These are phyloP conservation scores for Lanistes nyassanus DNA, from an alignment of 1,140 invertebrate genomes.

Conservation along the genomic window DNA sequence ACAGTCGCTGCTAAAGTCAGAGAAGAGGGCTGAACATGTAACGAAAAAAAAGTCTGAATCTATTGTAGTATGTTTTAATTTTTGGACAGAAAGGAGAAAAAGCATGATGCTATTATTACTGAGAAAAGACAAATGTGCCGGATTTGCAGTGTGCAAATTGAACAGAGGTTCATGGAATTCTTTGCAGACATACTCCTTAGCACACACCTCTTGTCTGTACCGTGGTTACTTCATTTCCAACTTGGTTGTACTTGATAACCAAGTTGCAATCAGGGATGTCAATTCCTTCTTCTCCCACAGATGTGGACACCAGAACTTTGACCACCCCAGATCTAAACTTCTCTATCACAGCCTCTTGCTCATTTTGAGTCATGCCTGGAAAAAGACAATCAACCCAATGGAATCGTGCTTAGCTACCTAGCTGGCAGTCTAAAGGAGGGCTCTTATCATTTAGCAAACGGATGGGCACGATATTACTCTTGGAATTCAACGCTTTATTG, in stretches of 20 bases:
- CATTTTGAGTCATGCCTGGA: constrained; percentile 40
- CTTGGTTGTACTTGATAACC: constrained; percentile 64
- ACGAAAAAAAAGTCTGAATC: too few relatives aligned
- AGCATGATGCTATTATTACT: too few relatives aligned
- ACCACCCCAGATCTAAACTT: constrained; percentile 37
- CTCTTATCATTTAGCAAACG: neutral
- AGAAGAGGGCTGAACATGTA: too few relatives aligned
- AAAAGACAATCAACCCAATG: neutral
- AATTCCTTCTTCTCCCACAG: constrained; percentile 67
- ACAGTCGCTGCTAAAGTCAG: neutral
- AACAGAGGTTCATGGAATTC: too few relatives aligned
- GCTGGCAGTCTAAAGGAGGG: neutral
- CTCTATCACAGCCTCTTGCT: constrained; percentile 36
- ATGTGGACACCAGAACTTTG: constrained; percentile 55
- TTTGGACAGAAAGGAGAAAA: too few relatives aligned
- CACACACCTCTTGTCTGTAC: constrained; percentile 61
- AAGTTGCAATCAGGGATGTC: constrained; percentile 64
- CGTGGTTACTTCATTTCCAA: constrained; percentile 64
- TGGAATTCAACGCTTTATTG: neutral
- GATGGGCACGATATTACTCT: neutral
- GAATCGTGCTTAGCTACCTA: neutral
- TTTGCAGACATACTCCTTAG: neutral
- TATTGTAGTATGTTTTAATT: too few relatives aligned
- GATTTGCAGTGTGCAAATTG: too few relatives aligned
- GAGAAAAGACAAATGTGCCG: too few relatives aligned